Evolutionary conservation across 2,888 invertebrate species (phyloP), one percentile per base, ranked within the genome.

Genomic region (Bimastos eiseni): DNA sequence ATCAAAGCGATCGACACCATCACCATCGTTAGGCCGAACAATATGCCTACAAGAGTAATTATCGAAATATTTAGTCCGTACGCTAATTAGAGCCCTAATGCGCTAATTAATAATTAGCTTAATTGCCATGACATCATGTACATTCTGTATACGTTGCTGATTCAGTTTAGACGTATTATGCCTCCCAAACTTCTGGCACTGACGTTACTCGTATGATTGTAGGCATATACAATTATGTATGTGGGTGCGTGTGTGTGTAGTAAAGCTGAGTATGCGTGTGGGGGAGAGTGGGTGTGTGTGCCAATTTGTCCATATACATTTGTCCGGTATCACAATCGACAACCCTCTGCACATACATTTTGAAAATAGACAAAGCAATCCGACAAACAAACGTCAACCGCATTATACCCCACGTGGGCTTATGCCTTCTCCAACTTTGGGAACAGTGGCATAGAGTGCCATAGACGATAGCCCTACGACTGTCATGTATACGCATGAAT

Each of bases 1-100:
- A 92, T 90, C 24, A 92, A 90, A 30, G 92, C 92, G 33, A 92
- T 90, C n/a, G 92, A 92, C 70, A 92, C 92, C 92, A 92, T 92
- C 84, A 92, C 37, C 92, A 92, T 92, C 30, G 92, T 92, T 70
- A 90, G 90, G 83, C 92, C 92, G 83, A 92, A 91, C 89, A 92
- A 84, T 55, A 92, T 90, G 34, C 92, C 92, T 92, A 91, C 17
- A 70, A 70, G n/a, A 70, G n/a, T 70, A 70, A 70, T 70, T 70
- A 70, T n/a, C 70, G 3, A n/a, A 1, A 8, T n/a, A 70, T 8
- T 6, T 13, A 70, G 70, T n/a, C 24, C 4, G 0, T 70, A 70
- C 30, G 4, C 70, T 70, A 70, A 70, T 70, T 70, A 70, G 70
- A n/a, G 1, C 30, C 11, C 70, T 70, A 70, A n/a, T 30, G 6